Conservation (phyloP, 2,888 invertebrate species). For the Rhabditoides inermis region DNA sequence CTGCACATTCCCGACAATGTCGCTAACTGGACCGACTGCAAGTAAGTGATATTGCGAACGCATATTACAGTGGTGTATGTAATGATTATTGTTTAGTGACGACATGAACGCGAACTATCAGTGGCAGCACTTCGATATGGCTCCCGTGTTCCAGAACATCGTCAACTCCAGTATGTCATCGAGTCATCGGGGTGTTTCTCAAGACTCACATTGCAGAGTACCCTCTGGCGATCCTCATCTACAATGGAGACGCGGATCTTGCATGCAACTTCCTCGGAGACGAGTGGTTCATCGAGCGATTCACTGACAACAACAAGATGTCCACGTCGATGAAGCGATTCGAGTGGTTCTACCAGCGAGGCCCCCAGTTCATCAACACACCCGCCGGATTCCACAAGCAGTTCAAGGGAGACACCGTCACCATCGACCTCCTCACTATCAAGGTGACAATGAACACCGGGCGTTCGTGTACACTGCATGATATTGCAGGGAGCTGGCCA, state of each 20-base stretch:
- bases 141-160: conserved; percentile 32
- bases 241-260: conserved; percentile 45
- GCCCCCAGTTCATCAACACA: conserved; percentile 10
- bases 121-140: conserved; percentile 38
- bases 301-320: conserved; percentile 18
- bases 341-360: conserved; percentile 29
- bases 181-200: not conserved
- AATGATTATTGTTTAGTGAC: conserved; percentile 15
- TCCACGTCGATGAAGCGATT: too few species aligned
- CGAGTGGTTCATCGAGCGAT: conserved; percentile 38
- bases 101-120: conserved; percentile 35
- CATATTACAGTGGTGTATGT: not conserved
- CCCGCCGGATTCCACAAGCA: conserved; percentile 25
- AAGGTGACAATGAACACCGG: conserved; percentile 10
- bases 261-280: conserved; percentile 44
- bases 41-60: conserved; percentile 9
- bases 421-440: conserved; percentile 32
- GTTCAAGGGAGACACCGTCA: conserved; percentile 13
- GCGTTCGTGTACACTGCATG: not conserved
- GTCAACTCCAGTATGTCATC: conserved; percentile 15
- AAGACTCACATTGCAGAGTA: conserved; percentile 3
- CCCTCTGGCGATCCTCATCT: conserved; percentile 33
- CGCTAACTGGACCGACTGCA: conserved; percentile 26
- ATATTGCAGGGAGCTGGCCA: conserved; percentile 29
- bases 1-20: conserved; percentile 30